Percentiles rank a stretch among this genome's conserved stretches.
Conservation (phyloP, 1,140 invertebrate species). For the Papilio xuthus region DNA sequence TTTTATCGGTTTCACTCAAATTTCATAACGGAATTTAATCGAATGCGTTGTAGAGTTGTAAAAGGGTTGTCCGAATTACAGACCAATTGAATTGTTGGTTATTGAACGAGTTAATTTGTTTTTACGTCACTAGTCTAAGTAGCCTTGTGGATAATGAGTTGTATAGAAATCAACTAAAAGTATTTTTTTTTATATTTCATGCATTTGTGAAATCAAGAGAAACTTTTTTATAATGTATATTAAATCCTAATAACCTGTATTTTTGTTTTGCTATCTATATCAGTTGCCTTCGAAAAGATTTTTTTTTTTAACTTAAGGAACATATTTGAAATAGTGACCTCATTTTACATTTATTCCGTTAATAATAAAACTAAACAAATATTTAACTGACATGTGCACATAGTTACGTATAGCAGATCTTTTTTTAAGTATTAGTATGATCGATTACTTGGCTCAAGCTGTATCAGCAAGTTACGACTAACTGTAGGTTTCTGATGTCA, state of each 20-base stretch:
- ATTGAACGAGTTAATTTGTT: constrained; percentile 12
- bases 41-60: constrained; percentile 60
- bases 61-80: constrained; percentile 62
- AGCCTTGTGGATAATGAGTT: not conserved
- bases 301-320: no score
- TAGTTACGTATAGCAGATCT: no score
- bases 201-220: not conserved
- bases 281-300: no score
- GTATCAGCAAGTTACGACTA: not conserved
- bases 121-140: not conserved
- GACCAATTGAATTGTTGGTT: constrained; percentile 42
- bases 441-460: not conserved
- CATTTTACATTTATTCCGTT: no score
- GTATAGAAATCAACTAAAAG: not conserved
- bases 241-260: not conserved
- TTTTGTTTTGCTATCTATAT: not conserved
- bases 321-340: no score
- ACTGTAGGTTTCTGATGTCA: no score
- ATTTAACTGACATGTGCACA: no score
- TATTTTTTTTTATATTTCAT: not conserved
- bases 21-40: constrained; percentile 75
- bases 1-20: constrained; percentile 65
- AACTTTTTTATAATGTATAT: no score
- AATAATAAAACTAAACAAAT: no score
- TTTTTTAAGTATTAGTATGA: no score